Evolutionary conservation across 2,888 invertebrate species (phyloP).

Genomic region (Hydraecia micacea): DNA sequence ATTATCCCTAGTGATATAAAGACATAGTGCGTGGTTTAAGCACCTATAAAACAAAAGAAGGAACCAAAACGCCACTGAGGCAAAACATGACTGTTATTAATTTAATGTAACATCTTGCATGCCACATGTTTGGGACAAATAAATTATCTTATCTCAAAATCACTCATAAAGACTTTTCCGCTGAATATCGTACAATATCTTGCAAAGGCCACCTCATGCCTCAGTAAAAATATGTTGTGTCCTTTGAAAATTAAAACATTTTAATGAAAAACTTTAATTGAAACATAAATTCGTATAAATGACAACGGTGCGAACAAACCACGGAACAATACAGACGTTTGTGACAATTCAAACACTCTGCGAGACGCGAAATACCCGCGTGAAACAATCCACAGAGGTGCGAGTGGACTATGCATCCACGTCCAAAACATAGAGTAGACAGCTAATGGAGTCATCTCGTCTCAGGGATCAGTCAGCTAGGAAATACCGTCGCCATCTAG

Average conservation of each 20-base stretch:
- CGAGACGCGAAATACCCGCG: slow-evolving; percentile 51
- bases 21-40: not conserved
- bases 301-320: slow-evolving; percentile 10
- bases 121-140: not conserved
- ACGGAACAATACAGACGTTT: slow-evolving; percentile 45
- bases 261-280: not conserved
- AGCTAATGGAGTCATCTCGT: slow-evolving; percentile 5
- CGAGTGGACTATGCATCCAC: slow-evolving; percentile 53
- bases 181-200: not conserved
- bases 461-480: not conserved
- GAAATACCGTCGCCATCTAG: not conserved
- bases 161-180: not conserved
- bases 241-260: not conserved
- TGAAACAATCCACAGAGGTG: slow-evolving; percentile 54
- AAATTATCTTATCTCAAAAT: not conserved
- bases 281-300: slow-evolving; percentile 24
- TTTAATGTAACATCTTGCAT: not conserved
- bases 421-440: slow-evolving; percentile 22
- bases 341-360: slow-evolving; percentile 58
- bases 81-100: not conserved
- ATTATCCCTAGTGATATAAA: not conserved
- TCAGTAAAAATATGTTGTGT: not conserved
- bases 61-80: not conserved
- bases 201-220: not conserved
- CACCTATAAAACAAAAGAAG: not conserved